phyloP scores from a whole-genome alignment of 2,797 vertebrate genomes.

The Leptoclinus maculatus region DNA sequence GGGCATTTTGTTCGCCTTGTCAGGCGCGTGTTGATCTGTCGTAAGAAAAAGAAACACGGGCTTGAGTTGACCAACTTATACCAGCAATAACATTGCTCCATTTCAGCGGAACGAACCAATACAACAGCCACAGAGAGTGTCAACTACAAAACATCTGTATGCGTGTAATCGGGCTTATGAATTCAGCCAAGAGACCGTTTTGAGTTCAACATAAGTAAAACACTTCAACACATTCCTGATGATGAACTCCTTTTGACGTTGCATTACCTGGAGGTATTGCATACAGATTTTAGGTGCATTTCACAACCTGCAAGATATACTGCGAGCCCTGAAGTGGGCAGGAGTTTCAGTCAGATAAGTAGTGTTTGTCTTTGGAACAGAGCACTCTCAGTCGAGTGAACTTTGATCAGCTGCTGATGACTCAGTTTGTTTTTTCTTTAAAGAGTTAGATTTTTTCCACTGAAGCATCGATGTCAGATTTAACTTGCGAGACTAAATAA shows the following conservation, averaged over 20 bases:
- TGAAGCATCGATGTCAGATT: constrained; percentile 13
- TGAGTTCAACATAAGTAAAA: neutral
- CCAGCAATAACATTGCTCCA: neutral
- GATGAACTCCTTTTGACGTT: neutral
- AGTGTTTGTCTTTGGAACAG: constrained; percentile 77
- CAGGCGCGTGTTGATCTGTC: neutral
- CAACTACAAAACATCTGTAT: neutral
- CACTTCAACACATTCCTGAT: neutral
- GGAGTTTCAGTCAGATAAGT: constrained; percentile 80
- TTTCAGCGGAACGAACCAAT: neutral
- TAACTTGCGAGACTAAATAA: constrained; percentile 45
- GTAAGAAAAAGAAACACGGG: neutral
- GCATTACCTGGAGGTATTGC: neutral
- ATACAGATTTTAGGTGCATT: constrained; percentile 2
- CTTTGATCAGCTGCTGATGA: constrained; percentile 74
- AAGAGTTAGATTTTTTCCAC: constrained; percentile 33
- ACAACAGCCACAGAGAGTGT: neutral
- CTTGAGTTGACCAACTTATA: neutral
- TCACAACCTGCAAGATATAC: constrained; percentile 7
- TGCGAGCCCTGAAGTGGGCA: neutral
- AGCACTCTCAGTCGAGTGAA: constrained; percentile 64
- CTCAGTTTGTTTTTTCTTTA: neutral
- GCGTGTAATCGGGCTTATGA: neutral
- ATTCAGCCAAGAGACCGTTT: neutral
- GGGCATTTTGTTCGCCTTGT: neutral